Evolutionary conservation across 2,113 vertebrate species (phyloP).

Genomic region (Felis chaus): DNA sequence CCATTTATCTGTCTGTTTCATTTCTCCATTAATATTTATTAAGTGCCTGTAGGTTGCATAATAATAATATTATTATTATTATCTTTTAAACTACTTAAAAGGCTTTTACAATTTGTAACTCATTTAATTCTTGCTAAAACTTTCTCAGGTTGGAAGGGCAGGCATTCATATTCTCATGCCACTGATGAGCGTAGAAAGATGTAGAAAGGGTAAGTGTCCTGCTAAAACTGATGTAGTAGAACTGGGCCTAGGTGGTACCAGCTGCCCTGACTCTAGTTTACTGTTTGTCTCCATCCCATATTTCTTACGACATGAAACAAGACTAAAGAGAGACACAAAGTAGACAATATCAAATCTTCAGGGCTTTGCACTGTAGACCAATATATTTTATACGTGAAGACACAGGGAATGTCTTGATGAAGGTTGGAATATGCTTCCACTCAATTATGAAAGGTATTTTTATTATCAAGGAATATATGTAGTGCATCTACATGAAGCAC

Average conservation of each 20-base stretch:
- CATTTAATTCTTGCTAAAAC: slow-evolving; percentile 17
- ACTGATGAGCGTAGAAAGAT: neutral
- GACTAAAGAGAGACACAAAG: neutral
- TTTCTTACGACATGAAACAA: neutral
- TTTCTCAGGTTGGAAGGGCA: neutral
- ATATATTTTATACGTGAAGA: neutral
- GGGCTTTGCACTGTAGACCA: neutral
- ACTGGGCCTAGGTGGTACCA: neutral
- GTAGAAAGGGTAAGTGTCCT: neutral
- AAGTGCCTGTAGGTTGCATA: slow-evolving; percentile 22
- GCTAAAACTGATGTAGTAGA: neutral
- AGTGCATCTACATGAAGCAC: neutral
- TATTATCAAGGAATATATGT: neutral
- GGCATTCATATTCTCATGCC: neutral
- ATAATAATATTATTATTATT: slow-evolving; percentile 18
- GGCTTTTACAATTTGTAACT: neutral
- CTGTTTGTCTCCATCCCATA: neutral
- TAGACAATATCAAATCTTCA: neutral
- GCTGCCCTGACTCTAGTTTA: neutral
- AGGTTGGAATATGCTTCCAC: neutral
- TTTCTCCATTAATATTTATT: slow-evolving; percentile 61
- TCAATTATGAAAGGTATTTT: slow-evolving; percentile 16
- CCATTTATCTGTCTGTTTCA: slow-evolving; percentile 53
- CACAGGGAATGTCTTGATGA: neutral
- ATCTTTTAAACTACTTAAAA: neutral